Evolutionary conservation across 2,113 vertebrate species (phyloP).

Genomic region (Saguinus midas): DNA sequence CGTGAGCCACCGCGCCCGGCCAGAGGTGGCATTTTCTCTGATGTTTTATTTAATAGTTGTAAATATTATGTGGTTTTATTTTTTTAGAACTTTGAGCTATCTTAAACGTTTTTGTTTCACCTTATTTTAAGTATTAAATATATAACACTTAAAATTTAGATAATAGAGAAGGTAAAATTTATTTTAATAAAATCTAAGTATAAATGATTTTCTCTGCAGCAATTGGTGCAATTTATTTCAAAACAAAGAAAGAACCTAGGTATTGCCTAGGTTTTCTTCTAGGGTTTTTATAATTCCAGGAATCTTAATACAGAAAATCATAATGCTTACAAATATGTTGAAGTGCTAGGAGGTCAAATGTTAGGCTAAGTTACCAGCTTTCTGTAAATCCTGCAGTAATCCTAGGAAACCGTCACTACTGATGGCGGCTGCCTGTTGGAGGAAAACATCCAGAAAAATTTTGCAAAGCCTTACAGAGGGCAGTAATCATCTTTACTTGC

Average conservation of each 20-base stretch:
- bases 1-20: no score
- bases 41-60: slow-evolving; percentile 12
- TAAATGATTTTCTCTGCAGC: no score
- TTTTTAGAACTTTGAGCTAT: background rate
- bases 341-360: background rate
- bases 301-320: background rate
- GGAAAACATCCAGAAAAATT: background rate
- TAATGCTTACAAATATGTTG: background rate
- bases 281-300: background rate
- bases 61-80: slow-evolving; percentile 13
- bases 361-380: background rate
- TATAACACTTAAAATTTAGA: background rate
- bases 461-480: background rate
- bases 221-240: no score
- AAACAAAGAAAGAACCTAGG: no score
- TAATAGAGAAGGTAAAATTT: background rate
- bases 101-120: background rate
- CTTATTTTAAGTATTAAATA: background rate
- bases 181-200: background rate
- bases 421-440: background rate
- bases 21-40: background rate
- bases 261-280: no score
- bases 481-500: background rate
- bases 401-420: background rate
- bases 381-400: background rate